phyloP scores from a whole-genome alignment of 23 tunicate species.

The Trididemnum nubilum region DNA sequence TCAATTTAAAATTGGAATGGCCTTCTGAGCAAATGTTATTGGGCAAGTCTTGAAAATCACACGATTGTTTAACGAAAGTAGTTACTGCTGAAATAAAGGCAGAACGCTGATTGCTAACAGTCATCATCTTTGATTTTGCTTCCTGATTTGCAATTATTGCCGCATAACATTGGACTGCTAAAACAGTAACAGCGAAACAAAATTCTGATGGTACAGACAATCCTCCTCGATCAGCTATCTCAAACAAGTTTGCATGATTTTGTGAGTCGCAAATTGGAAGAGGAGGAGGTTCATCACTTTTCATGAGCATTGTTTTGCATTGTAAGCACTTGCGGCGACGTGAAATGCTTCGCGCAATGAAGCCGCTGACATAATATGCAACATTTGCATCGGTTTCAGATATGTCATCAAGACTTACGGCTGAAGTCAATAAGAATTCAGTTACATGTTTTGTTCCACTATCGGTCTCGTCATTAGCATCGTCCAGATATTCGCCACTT shows the following conservation, averaged over 20 bases:
- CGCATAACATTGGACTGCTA: slow-evolving; percentile 1
- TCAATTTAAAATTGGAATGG: slow-evolving; percentile 5
- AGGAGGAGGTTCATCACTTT: background rate
- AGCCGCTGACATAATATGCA: slow-evolving; percentile 10
- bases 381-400: background rate
- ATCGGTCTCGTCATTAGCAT: background rate
- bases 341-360: slow-evolving; percentile 3
- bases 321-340: background rate
- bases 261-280: background rate
- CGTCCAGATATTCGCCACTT: background rate
- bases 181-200: slow-evolving; percentile 1
- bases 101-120: slow-evolving; percentile 1
- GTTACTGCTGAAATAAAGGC: background rate
- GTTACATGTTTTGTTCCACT: background rate
- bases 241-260: background rate
- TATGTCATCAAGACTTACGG: background rate
- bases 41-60: background rate
- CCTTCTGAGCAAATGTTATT: background rate
- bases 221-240: slow-evolving; percentile 2
- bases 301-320: background rate
- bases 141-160: background rate
- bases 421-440: background rate
- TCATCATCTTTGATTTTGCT: background rate
- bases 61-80: background rate
- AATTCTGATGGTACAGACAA: background rate